phyloP scores from a whole-genome alignment of 1,140 invertebrate genomes.

The Ptiloglossa arizonensis region DNA sequence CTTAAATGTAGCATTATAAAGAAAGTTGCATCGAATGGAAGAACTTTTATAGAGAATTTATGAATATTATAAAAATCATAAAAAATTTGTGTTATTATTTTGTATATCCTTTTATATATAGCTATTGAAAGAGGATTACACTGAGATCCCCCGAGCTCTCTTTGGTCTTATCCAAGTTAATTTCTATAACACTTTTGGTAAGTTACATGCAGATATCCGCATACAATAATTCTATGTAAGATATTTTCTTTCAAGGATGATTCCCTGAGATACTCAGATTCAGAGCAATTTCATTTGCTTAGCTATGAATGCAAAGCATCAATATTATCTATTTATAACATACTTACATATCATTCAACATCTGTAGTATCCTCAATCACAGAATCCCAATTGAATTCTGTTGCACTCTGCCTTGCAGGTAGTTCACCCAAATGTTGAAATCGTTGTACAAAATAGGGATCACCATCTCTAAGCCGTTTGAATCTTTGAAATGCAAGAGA shows the following conservation, averaged over 20 bases:
- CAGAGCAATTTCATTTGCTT: slow-evolving; percentile 39
- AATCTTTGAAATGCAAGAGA: slow-evolving; percentile 93
- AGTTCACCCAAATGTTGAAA: slow-evolving; percentile 91
- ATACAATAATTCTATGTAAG: slow-evolving; percentile 51
- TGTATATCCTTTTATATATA: slow-evolving; percentile 48
- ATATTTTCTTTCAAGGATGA: slow-evolving; percentile 51
- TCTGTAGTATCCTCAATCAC: slow-evolving; percentile 87
- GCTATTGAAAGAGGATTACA: slow-evolving; percentile 56
- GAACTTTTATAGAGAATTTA: slow-evolving; percentile 67
- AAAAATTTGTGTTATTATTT: slow-evolving; percentile 66
- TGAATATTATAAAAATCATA: slow-evolving; percentile 67
- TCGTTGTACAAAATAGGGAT: slow-evolving; percentile 90
- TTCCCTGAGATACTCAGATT: slow-evolving; percentile 59
- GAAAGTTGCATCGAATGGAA: slow-evolving; percentile 61
- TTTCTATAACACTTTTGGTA: slow-evolving; percentile 67
- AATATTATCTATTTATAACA: slow-evolving; percentile 16
- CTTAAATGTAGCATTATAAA: slow-evolving; percentile 44
- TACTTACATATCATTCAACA: slow-evolving; percentile 75
- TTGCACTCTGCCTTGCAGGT: slow-evolving; percentile 86
- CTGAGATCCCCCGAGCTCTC: slow-evolving; percentile 68
- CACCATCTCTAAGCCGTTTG: slow-evolving; percentile 89
- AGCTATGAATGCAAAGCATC: slow-evolving; percentile 41
- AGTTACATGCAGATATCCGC: slow-evolving; percentile 46
- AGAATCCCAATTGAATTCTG: slow-evolving; percentile 93
- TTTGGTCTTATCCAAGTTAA: slow-evolving; percentile 74